Evolutionary conservation across 1,140 invertebrate species (phyloP).

Genomic region (Conopomorpha cramerella): DNA sequence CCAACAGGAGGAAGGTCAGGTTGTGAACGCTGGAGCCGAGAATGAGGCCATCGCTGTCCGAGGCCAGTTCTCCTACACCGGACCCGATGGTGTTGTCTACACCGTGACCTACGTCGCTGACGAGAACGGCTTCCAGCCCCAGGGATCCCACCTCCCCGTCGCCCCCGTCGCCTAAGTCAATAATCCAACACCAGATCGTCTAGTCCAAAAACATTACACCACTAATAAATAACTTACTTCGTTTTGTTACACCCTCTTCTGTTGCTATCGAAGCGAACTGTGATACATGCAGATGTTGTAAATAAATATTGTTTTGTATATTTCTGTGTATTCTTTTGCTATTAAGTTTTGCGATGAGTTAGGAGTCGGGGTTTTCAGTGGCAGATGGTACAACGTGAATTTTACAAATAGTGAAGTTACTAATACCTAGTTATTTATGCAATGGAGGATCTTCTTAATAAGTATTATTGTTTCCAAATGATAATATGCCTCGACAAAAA

Average conservation of each 20-base stretch:
- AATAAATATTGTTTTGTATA: too few species aligned
- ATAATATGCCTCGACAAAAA: too few species aligned
- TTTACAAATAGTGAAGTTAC: too few species aligned
- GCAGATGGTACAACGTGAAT: too few species aligned
- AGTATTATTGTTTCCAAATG: too few species aligned
- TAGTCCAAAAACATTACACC: background rate
- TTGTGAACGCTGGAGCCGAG: constrained; percentile 63
- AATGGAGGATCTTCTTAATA: too few species aligned
- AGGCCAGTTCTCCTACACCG: constrained; percentile 65
- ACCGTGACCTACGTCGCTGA: constrained; percentile 65
- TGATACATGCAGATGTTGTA: too few species aligned
- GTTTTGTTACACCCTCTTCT: background rate
- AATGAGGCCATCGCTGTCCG: constrained; percentile 64
- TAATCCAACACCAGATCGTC: background rate
- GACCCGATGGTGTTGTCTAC: constrained; percentile 71
- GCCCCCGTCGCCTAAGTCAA: constrained; percentile 19
- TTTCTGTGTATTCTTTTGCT: too few species aligned
- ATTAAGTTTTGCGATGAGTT: too few species aligned
- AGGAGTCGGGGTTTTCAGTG: too few species aligned
- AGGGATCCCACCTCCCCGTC: constrained; percentile 68
- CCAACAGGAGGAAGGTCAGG: constrained; percentile 57
- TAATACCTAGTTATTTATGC: too few species aligned
- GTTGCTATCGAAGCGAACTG: background rate
- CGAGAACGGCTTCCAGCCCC: constrained; percentile 63
- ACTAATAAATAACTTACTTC: background rate